Base-by-base conservation (phyloP, 2,888 invertebrate genomes). In the Iselma pallidipennis region DNA sequence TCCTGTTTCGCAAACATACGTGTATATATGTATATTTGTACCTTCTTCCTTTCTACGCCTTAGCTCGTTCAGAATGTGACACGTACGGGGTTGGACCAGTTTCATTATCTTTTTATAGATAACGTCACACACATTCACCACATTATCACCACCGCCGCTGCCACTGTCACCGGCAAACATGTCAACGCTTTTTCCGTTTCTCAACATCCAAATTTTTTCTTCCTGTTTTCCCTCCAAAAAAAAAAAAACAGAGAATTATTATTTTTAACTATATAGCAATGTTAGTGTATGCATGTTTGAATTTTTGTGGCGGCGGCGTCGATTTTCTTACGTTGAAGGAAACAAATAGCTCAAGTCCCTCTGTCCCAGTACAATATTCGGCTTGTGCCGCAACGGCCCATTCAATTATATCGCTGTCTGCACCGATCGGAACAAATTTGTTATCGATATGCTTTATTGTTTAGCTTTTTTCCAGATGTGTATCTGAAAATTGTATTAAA, bases 351-450 rank as follows among this genome's bases (percentile, higher is more conserved):
- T 72, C 62, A 61, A 71, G 77, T 80, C 80, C 80, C 80, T 73
- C 70, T 71, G 78, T 79, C 80, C 80, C 80, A 79, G 75, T 71
- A 78, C 80, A 80, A 80, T 80, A 80, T 79, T 72, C 74, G 68
- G 65, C 67, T 67, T 69, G 70, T 66, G 68, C 72, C 71, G 42
- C 51, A 65, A 72, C 70, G 74, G 70, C 73, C 69, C 72, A 75
- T 76, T 77, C 77, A 76, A 76, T 76, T 76, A 76, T 72, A 70
- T 70, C 68, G 65, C 73, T 74, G 71, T 74, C 74, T 66, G 59
- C 64, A 57, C 59, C 69, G 70, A 68, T 67, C 66, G 65, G 12
- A 55, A 61, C 65, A 61, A 71, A 71, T 72, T 73, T 71, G 71
- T 71, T 72, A 70, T 65, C 72, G 65, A 70, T 71, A 64, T 71